Conservation (phyloP, 2,888 invertebrate species). For the Acleris laterana region DNA sequence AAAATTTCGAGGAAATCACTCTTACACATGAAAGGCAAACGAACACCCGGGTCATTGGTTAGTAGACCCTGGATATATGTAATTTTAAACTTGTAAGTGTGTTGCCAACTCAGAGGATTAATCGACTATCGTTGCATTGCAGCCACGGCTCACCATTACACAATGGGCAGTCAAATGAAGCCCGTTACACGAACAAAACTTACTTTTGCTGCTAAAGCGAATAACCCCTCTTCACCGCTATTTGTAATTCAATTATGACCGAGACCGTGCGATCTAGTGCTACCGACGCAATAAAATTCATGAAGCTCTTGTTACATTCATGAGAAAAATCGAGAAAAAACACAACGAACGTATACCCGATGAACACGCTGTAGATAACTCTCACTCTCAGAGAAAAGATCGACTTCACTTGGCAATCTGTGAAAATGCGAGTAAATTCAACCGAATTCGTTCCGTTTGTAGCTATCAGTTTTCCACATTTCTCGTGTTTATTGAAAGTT, state of each 20-base stretch:
- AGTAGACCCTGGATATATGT: no score
- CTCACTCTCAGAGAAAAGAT: constrained; percentile 21
- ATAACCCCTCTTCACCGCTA: constrained; percentile 35
- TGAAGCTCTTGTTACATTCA: constrained; percentile 62
- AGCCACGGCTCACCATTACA: no score
- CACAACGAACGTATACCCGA: constrained; percentile 51
- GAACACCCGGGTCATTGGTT: no score
- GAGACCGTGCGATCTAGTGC: constrained; percentile 48
- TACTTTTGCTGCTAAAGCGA: no score
- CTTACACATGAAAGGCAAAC: no score
- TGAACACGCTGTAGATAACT: constrained; percentile 44
- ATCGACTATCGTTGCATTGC: no score
- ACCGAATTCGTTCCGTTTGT: constrained; percentile 5
- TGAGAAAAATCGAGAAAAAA: constrained; percentile 57
- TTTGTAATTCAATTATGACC: constrained; percentile 63
- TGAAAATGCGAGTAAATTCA: constrained; percentile 5
- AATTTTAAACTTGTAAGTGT: no score
- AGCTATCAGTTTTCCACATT: constrained; percentile 10
- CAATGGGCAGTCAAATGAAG: no score
- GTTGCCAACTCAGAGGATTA: no score
- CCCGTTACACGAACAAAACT: no score
- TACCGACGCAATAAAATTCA: constrained; percentile 61
- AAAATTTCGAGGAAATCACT: no score
- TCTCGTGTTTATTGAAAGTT: constrained; percentile 17
- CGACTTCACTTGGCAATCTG: constrained; percentile 21